These are phyloP conservation scores for Conus betulinus DNA, from an alignment of 1,140 invertebrate species.

Conservation along the genomic window DNA sequence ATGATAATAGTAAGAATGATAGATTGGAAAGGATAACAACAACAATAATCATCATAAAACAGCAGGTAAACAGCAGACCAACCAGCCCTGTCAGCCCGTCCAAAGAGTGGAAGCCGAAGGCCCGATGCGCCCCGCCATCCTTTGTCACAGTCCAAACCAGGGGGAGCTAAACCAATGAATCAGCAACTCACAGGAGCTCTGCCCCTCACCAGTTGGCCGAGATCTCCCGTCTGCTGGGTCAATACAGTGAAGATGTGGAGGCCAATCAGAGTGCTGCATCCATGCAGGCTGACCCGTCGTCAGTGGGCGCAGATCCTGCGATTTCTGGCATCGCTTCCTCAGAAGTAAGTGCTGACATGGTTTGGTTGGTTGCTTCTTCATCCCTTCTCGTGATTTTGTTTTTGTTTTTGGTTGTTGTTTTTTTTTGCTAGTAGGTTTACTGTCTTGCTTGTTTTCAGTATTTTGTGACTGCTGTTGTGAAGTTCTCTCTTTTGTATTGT, in stretches of 20 bases:
- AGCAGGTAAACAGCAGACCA: not conserved
- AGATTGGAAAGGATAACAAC: too few relatives aligned
- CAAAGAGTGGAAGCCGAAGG: not conserved
- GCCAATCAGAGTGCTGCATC: not conserved
- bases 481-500: too few relatives aligned
- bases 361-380: not conserved
- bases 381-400: not conserved
- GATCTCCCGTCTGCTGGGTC: slow-evolving; percentile 57
- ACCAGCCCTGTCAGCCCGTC: not conserved
- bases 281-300: not conserved
- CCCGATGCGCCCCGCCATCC: not conserved
- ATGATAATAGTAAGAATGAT: too few relatives aligned
- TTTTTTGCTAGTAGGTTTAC: not conserved
- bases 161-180: not conserved
- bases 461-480: too few relatives aligned
- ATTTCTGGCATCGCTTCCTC: slow-evolving; percentile 19
- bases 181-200: slow-evolving; percentile 39
- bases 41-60: too few relatives aligned
- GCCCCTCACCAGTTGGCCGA: slow-evolving; percentile 60
- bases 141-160: not conserved
- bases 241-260: slow-evolving; percentile 53
- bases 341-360: slow-evolving; percentile 18
- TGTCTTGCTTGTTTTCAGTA: too few relatives aligned
- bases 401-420: not conserved
- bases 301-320: slow-evolving; percentile 7